These are phyloP conservation scores for Therioaphis trifolii DNA, from an alignment of 2,888 invertebrate species.

Conservation along the genomic window DNA sequence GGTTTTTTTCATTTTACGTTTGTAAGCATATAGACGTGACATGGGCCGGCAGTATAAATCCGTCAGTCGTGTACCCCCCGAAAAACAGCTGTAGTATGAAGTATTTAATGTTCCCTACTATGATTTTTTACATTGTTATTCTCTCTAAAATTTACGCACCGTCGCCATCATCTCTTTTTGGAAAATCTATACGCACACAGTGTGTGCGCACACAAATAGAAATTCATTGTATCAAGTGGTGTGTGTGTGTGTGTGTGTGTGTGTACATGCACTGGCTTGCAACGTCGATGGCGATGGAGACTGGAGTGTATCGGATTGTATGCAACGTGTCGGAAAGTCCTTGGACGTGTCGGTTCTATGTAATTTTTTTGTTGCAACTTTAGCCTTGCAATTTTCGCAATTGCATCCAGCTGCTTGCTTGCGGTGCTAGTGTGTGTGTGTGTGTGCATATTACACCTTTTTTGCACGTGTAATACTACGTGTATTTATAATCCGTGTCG, in stretches of 20 bases:
- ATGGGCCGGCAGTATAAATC: not conserved
- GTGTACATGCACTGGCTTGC: too few species aligned
- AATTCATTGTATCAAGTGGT: not conserved
- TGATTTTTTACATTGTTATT: too few species aligned
- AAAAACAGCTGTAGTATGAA: slow-evolving; percentile 59
- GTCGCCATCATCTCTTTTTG: not conserved
- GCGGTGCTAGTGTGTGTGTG: slow-evolving; percentile 7
- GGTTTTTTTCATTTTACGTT: slow-evolving; percentile 20
- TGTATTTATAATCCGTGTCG: slow-evolving; percentile 28
- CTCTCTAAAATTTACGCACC: not conserved
- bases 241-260: not conserved
- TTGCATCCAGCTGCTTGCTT: slow-evolving; percentile 45
- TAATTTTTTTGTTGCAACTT: slow-evolving; percentile 54
- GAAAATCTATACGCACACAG: not conserved
- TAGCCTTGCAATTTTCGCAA: slow-evolving; percentile 60
- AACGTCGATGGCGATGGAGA: slow-evolving; percentile 18
- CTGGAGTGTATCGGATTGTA: slow-evolving; percentile 33
- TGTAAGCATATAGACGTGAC: not conserved
- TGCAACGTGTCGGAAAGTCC: slow-evolving; percentile 40
- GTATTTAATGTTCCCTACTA: too few species aligned
- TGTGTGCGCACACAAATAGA: not conserved
- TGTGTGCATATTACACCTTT: slow-evolving; percentile 26
- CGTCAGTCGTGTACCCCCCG: not conserved
- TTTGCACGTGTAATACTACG: not conserved
- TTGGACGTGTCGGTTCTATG: slow-evolving; percentile 49